Conservation (phyloP, 2,888 invertebrate species). For the Platycnemis pennipes region DNA sequence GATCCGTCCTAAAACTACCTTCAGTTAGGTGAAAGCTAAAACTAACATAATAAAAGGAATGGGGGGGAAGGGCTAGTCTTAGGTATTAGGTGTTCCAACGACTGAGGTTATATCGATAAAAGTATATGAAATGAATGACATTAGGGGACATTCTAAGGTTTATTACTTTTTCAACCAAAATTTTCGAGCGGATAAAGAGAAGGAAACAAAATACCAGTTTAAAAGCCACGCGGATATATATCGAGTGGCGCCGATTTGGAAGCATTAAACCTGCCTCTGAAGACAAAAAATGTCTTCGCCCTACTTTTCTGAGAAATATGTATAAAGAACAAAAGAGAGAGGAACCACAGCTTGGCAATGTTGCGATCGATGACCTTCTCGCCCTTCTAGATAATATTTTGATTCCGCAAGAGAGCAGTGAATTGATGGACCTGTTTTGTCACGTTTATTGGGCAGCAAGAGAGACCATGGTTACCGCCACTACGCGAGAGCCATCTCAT, state of each 20-base stretch:
- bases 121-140: too few relatives aligned
- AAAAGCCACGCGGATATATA: background rate
- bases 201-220: background rate
- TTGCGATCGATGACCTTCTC: constrained; percentile 36
- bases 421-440: constrained; percentile 1
- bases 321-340: background rate
- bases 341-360: background rate
- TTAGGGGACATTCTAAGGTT: too few relatives aligned
- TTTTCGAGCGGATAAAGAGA: background rate
- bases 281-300: background rate
- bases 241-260: background rate
- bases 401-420: constrained; percentile 1
- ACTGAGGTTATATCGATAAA: too few relatives aligned
- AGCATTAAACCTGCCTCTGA: background rate
- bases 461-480: background rate
- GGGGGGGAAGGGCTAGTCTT: too few relatives aligned
- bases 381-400: constrained; percentile 6
- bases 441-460: background rate
- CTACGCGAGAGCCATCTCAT: background rate
- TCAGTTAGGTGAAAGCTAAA: too few relatives aligned
- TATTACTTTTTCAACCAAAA: background rate
- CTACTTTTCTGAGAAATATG: constrained; percentile 11
- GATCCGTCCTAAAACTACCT: too few relatives aligned
- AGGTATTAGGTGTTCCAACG: too few relatives aligned
- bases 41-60: too few relatives aligned